Percentiles rank a stretch among this genome's conserved stretches.
These are phyloP conservation scores for Struthidea cinerea DNA, from an alignment of 2,113 vertebrate species.

Conservation along the genomic window DNA sequence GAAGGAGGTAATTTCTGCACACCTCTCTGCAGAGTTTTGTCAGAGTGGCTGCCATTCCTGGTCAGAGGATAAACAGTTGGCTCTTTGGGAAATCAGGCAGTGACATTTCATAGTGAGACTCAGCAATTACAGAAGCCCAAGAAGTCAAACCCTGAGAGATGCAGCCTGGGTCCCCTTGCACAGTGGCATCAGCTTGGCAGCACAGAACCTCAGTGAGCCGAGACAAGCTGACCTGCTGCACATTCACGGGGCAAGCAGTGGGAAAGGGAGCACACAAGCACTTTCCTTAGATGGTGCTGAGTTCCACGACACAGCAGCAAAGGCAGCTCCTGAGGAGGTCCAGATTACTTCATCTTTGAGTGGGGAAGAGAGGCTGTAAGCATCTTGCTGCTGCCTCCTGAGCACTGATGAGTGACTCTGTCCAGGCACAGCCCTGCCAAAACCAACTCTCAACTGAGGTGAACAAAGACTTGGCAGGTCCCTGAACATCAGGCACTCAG, in stretches of 20 bases:
- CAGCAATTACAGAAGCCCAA: neutral
- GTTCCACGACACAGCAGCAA: neutral
- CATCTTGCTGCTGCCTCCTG: neutral
- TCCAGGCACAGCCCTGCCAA: neutral
- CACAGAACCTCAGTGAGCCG: neutral
- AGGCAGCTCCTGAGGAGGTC: neutral
- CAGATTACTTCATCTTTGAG: neutral
- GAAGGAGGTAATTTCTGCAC: neutral
- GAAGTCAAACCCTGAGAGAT: neutral
- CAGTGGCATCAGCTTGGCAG: neutral
- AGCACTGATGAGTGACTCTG: neutral
- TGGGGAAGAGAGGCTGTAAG: neutral
- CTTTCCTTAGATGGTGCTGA: rapidly evolving
- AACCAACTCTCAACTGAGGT: neutral
- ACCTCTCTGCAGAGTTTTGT: neutral
- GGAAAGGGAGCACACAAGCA: neutral
- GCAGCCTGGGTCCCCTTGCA: neutral
- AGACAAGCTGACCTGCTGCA: neutral
- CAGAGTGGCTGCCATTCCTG: neutral
- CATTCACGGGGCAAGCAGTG: rapidly evolving
- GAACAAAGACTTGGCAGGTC: neutral
- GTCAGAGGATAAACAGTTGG: neutral
- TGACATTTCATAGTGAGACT: neutral
- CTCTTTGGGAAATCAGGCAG: neutral
- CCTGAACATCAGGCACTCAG: neutral